Evolutionary conservation across 1,140 invertebrate genomes (phyloP), one percentile per base, ranked within the genome.

Genomic region (Sitophilus oryzae): DNA sequence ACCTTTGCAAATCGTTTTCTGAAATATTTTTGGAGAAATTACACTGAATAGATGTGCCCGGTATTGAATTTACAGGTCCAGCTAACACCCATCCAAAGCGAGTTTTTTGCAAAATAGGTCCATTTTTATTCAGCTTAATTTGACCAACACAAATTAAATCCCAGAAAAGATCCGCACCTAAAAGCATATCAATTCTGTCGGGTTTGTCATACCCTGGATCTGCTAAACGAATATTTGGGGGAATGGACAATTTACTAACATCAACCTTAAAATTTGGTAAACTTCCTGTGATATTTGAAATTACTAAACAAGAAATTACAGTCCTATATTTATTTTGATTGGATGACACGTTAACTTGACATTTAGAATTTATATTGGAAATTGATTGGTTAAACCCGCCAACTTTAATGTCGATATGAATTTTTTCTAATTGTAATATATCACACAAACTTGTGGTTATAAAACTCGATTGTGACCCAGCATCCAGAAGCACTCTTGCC

Each of bases 121-220:
- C 16, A 38, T 20, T n/a, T 18, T 34, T 30, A 23, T n/a, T n/a
- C 15, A 36, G 14, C n/a, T 19, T 30, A 2, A 46, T 35, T 50
- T 50, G 44, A 15, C 37, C 37, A 14, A n/a, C 42, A 30, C 23
- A n/a, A 15, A 56, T 34, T 22, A 56, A 14, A 11, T 56, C 19
- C 34, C 30, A 41, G 34, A 52, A 51, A 34, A 56, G n/a, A 14
- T 50, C 53, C 23, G 42, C 22, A 19, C 48, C 43, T 1, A 44
- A 21, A 19, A 58, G 21, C 10, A 60, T 18, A 30, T 60, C 48
- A 14, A 51, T 48, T 41, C 22, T 20, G 14, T 21, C 21, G 11
- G 45, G 37, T 11, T 22, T 20, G 19, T 38, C 14, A 37, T 38
- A 50, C 16, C 11, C 18, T 4, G 43, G 46, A 41, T 49, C 45